A percentile compares a stretch with the other conserved stretches of the same genome.
phyloP scores from a whole-genome alignment of 2,888 invertebrate genomes.

The Megastigmus dorsalis region DNA sequence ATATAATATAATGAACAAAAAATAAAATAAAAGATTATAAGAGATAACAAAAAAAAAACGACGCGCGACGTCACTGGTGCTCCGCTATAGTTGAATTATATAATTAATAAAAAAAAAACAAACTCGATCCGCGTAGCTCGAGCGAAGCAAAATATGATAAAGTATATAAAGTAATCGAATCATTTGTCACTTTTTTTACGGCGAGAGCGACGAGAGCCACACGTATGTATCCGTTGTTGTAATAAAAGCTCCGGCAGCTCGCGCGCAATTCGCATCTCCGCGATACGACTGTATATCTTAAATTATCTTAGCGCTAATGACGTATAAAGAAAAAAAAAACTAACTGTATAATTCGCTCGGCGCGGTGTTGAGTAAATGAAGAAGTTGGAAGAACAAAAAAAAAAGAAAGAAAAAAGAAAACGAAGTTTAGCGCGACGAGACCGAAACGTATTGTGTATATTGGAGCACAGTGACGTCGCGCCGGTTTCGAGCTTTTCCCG shows the following conservation, averaged over 20 bases:
- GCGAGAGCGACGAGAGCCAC: too few species aligned
- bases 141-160: too few species aligned
- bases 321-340: not conserved
- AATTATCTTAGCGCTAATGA: conserved; percentile 13
- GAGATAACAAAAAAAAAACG: conserved; percentile 23
- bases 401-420: too few species aligned
- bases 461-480: conserved; percentile 42
- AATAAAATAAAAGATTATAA: too few species aligned
- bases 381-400: too few species aligned
- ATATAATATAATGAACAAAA: conserved; percentile 31
- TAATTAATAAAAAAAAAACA: not conserved
- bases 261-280: conserved; percentile 8
- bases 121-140: too few species aligned
- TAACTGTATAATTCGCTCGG: not conserved
- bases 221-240: too few species aligned
- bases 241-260: not conserved
- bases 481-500: conserved; percentile 44
- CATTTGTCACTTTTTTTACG: conserved; percentile 38
- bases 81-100: conserved; percentile 34
- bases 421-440: not conserved
- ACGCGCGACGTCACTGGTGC: conserved; percentile 39
- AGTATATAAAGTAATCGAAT: too few species aligned
- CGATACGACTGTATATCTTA: conserved; percentile 25
- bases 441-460: not conserved
- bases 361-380: too few species aligned